A percentile compares a stretch with the other conserved stretches of the same genome.
Conservation (phyloP, 2,888 invertebrate genomes). For the Eretmocerus hayati region DNA sequence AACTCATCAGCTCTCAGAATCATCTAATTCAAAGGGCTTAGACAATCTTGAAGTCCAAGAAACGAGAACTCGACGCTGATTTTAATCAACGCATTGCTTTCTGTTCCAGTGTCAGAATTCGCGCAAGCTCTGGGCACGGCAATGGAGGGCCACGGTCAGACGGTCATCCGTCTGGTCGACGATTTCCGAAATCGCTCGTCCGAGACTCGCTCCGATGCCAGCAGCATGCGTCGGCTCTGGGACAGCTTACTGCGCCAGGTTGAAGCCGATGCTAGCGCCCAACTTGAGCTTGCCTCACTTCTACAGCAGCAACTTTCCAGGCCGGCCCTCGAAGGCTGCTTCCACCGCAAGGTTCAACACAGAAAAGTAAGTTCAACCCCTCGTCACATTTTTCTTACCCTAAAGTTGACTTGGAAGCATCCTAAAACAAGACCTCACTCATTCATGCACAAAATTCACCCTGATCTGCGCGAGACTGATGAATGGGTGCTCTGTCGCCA, state of each 20-base stretch:
- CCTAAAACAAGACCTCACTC: too few relatives aligned
- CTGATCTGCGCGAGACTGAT: too few relatives aligned
- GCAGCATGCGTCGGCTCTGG: constrained; percentile 83
- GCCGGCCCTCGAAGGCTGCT: constrained; percentile 78
- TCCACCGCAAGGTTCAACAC: constrained; percentile 85
- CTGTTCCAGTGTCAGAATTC: constrained; percentile 82
- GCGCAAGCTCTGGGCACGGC: constrained; percentile 81
- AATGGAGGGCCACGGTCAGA: constrained; percentile 84
- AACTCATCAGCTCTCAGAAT: too few relatives aligned
- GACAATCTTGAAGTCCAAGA: too few relatives aligned
- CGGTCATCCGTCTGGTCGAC: constrained; percentile 77
- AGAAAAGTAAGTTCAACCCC: constrained; percentile 57
- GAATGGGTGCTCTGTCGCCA: too few relatives aligned
- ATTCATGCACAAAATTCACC: too few relatives aligned
- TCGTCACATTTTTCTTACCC: too few relatives aligned
- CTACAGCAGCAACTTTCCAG: constrained; percentile 64
- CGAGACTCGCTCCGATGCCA: constrained; percentile 77
- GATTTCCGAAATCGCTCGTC: constrained; percentile 79
- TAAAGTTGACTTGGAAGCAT: too few relatives aligned
- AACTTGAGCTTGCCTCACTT: constrained; percentile 76
- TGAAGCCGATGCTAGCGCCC: constrained; percentile 80
- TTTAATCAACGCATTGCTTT: too few relatives aligned
- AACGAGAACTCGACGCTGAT: too few relatives aligned
- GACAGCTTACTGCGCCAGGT: constrained; percentile 85
- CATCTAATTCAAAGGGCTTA: too few relatives aligned